Evolutionary conservation across 2,888 invertebrate genomes (phyloP).

Genomic region (Acleris laterana): DNA sequence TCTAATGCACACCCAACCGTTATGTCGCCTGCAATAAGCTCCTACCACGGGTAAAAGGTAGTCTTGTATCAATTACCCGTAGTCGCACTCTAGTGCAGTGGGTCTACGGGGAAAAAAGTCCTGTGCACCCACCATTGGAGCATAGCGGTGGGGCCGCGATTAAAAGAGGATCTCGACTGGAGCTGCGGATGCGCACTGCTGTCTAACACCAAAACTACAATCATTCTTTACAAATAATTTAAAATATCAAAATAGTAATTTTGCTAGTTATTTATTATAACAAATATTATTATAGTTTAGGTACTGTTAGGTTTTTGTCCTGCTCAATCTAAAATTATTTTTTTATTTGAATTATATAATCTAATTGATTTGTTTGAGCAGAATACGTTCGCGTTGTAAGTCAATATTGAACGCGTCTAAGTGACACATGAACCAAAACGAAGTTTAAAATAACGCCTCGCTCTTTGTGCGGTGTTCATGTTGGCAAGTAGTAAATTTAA

Average conservation of each 20-base stretch:
- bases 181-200: constrained; percentile 9
- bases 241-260: constrained; percentile 29
- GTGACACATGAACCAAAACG: constrained; percentile 30
- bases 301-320: constrained; percentile 17
- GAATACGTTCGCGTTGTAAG: constrained; percentile 17
- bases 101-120: too few species aligned
- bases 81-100: too few species aligned
- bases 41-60: too few species aligned
- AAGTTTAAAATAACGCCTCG: constrained; percentile 48
- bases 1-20: too few species aligned
- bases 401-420: constrained; percentile 11
- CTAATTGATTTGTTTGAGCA: constrained; percentile 14
- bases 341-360: not conserved
- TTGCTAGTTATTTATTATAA: constrained; percentile 18
- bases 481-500: constrained; percentile 58
- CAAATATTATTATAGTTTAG: not conserved
- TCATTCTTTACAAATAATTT: constrained; percentile 17
- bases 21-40: too few species aligned
- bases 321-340: constrained; percentile 13
- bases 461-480: constrained; percentile 55
- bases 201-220: constrained; percentile 21
- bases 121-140: too few species aligned
- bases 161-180: constrained; percentile 7
- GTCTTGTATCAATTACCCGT: too few species aligned
- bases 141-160: too few species aligned